A percentile compares a stretch with the other conserved stretches of the same genome.
phyloP scores from a whole-genome alignment of 2,113 vertebrate genomes.

The Poeciliopsis turrubarensis region DNA sequence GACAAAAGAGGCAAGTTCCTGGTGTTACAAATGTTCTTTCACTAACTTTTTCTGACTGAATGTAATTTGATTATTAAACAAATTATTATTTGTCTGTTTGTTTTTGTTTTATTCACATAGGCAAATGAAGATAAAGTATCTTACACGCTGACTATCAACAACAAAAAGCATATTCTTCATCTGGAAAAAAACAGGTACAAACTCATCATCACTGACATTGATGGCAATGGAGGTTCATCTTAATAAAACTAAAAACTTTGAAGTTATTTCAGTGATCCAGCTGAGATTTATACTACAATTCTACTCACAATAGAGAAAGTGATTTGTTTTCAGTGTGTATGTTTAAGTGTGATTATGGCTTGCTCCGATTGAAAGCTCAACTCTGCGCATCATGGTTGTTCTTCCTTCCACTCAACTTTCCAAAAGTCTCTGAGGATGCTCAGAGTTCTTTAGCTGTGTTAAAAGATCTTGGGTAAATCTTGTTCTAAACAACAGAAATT shows the following conservation, averaged over 20 bases:
- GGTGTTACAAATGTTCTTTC: background rate
- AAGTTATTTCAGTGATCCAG: background rate
- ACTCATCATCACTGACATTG: background rate
- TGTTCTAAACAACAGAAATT: no score
- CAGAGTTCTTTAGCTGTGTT: no score
- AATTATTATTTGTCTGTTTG: background rate
- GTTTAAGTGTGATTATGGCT: background rate
- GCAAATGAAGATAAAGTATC: slow-evolving; percentile 40
- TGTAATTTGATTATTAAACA: background rate
- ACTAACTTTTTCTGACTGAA: background rate
- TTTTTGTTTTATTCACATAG: slow-evolving; percentile 16
- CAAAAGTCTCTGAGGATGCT: no score
- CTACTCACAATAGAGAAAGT: background rate
- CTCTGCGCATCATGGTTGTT: no score
- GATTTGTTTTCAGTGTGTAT: background rate
- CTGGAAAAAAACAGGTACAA: slow-evolving; percentile 75
- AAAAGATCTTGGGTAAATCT: no score
- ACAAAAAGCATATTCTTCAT: slow-evolving; percentile 59
- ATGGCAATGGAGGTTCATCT: no score
- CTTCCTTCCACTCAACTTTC: no score
- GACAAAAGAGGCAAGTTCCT: slow-evolving; percentile 42
- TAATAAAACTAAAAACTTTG: background rate
- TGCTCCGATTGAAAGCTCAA: background rate
- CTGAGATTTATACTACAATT: background rate
- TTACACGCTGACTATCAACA: slow-evolving; percentile 71